phyloP scores from a whole-genome alignment of 2,113 vertebrate genomes.

The Pygathrix nemaeus region DNA sequence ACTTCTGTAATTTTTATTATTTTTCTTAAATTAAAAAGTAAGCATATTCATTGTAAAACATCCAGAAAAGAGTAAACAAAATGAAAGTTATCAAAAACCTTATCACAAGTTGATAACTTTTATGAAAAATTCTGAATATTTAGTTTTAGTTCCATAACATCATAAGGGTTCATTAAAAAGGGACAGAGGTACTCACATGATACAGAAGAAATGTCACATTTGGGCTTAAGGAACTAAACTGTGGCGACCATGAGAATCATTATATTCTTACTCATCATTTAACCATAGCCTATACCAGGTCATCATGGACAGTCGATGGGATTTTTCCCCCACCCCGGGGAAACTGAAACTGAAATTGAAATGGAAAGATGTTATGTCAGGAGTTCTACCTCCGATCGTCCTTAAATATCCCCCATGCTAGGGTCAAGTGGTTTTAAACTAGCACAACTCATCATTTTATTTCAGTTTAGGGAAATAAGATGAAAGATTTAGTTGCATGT shows the following conservation, averaged over 20 bases:
- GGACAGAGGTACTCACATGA: not conserved
- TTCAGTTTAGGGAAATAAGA: not conserved
- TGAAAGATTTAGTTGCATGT: not conserved
- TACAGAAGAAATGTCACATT: not conserved
- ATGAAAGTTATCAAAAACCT: not conserved
- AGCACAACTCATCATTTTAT: not conserved
- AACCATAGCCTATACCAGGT: not conserved
- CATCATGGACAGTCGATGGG: not conserved
- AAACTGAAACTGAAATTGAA: not conserved
- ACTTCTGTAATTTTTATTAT: not conserved
- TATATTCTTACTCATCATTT: not conserved
- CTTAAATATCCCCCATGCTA: not conserved
- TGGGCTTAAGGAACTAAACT: not conserved
- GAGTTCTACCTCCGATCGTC: not conserved
- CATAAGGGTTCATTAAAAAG: not conserved
- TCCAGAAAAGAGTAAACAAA: not conserved
- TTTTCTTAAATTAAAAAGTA: slow-evolving; percentile 42
- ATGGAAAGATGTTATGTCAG: not conserved
- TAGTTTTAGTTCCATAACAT: not conserved
- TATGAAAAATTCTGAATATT: not conserved
- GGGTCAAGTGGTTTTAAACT: not conserved
- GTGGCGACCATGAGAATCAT: not conserved
- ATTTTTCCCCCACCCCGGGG: too few species aligned
- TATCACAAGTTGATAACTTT: not conserved
- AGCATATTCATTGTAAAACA: not conserved